phyloP scores from a whole-genome alignment of 1,140 invertebrate genomes.

The Dreissena polymorpha region DNA sequence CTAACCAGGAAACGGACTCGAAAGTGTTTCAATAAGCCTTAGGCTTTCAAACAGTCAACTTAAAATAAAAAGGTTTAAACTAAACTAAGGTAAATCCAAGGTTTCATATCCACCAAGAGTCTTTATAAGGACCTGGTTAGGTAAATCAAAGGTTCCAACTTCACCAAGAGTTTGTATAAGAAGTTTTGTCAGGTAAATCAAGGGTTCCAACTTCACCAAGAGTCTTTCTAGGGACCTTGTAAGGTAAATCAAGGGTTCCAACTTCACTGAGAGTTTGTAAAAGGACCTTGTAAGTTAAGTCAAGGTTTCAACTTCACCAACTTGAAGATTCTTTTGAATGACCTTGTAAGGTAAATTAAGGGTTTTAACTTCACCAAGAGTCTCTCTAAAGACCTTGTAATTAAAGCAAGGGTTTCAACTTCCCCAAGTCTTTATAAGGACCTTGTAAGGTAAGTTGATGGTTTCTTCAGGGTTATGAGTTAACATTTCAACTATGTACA shows the following conservation, averaged over 20 bases:
- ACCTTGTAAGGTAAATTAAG: slow-evolving; percentile 81
- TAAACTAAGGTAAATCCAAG: too few relatives aligned
- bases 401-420: too few relatives aligned
- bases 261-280: slow-evolving; percentile 82
- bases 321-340: slow-evolving; percentile 84
- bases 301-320: slow-evolving; percentile 81
- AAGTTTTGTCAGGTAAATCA: slow-evolving; percentile 83
- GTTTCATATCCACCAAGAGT: slow-evolving; percentile 81
- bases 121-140: slow-evolving; percentile 85
- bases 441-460: too few relatives aligned
- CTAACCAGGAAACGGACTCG: too few relatives aligned
- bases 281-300: slow-evolving; percentile 84
- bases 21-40: too few relatives aligned
- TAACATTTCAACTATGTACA: too few relatives aligned
- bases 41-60: too few relatives aligned
- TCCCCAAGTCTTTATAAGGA: too few relatives aligned
- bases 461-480: too few relatives aligned
- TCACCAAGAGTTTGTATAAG: slow-evolving; percentile 83
- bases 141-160: slow-evolving; percentile 80
- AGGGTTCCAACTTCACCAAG: slow-evolving; percentile 82
- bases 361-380: too few relatives aligned
- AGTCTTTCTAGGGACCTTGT: slow-evolving; percentile 84
- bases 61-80: too few relatives aligned
- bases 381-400: too few relatives aligned
- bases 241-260: slow-evolving; percentile 81